These are phyloP conservation scores for Macrotis lagotis DNA, from an alignment of 2,113 vertebrate species.

Conservation along the genomic window DNA sequence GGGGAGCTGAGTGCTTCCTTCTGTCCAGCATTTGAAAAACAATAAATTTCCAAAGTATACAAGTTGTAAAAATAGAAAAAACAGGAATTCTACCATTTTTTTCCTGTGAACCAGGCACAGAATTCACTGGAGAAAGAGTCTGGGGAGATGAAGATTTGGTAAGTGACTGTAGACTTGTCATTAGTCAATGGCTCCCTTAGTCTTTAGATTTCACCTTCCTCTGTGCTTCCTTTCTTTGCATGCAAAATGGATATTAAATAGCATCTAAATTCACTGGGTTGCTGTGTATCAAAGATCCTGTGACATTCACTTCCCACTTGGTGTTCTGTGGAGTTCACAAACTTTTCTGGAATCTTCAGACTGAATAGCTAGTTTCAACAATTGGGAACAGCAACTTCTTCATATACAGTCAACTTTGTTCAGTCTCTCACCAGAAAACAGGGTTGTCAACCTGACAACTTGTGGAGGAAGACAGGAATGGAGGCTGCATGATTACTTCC, in stretches of 20 bases:
- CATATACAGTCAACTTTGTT: not conserved
- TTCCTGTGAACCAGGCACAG: not conserved
- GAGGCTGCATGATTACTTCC: not conserved
- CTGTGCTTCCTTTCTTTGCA: not conserved
- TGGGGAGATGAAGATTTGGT: not conserved
- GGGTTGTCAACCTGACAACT: not conserved
- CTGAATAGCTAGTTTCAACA: not conserved
- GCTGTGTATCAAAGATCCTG: not conserved
- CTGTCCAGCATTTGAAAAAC: not conserved
- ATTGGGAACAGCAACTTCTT: not conserved
- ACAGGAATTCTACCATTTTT: not conserved
- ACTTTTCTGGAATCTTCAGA: not conserved
- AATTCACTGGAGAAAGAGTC: not conserved
- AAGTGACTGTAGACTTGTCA: not conserved
- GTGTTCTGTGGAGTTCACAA: not conserved
- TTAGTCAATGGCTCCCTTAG: not conserved
- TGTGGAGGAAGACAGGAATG: not conserved
- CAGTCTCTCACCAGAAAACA: not conserved
- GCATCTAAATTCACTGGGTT: not conserved
- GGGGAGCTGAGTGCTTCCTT: not conserved
- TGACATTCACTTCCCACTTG: not conserved
- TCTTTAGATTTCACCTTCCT: not conserved
- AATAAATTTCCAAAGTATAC: not conserved
- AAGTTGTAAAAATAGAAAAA: not conserved
- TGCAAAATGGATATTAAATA: constrained; percentile 17